Percentiles rank a stretch among this genome's conserved stretches.
phyloP scores from a whole-genome alignment of 35 echinoderm and acorn worm genomes.

The Eucidaris tribuloides region DNA sequence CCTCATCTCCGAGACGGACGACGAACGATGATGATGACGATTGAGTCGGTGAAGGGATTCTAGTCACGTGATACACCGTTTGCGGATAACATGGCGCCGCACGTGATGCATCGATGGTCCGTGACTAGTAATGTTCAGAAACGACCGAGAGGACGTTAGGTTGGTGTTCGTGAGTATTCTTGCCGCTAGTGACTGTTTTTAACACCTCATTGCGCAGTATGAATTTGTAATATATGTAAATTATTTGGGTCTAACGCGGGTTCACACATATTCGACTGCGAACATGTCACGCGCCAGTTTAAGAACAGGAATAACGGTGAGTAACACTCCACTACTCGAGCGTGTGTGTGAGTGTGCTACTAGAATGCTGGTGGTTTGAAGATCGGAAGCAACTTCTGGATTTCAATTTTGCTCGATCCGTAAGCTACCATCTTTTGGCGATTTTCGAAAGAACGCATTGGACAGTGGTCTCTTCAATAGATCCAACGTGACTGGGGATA shows the following conservation, averaged over 20 bases:
- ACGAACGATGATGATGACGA: not conserved
- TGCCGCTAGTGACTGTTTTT: too few relatives aligned
- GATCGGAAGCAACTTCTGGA: not conserved
- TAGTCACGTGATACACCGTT: not conserved
- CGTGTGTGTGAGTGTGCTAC: not conserved
- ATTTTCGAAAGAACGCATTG: not conserved
- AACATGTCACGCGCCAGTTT: not conserved
- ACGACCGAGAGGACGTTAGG: too few relatives aligned
- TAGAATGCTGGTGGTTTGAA: not conserved
- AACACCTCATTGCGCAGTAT: too few relatives aligned
- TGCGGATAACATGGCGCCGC: not conserved
- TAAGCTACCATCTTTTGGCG: not conserved
- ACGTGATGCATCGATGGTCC: not conserved
- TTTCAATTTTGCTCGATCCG: not conserved
- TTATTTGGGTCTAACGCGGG: too few relatives aligned
- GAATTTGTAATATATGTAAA: too few relatives aligned
- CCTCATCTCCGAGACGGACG: not conserved
- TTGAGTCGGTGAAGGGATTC: not conserved
- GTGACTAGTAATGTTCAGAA: slow-evolving; percentile 9
- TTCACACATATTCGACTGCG: too few relatives aligned
- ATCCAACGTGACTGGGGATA: not conserved
- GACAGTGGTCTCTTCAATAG: not conserved
- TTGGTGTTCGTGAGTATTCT: too few relatives aligned
- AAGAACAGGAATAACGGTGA: too few relatives aligned
- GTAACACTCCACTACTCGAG: too few relatives aligned